Evolutionary conservation across 2,797 vertebrate genomes (phyloP).

Genomic region (Lepilemur ruficaudatus): DNA sequence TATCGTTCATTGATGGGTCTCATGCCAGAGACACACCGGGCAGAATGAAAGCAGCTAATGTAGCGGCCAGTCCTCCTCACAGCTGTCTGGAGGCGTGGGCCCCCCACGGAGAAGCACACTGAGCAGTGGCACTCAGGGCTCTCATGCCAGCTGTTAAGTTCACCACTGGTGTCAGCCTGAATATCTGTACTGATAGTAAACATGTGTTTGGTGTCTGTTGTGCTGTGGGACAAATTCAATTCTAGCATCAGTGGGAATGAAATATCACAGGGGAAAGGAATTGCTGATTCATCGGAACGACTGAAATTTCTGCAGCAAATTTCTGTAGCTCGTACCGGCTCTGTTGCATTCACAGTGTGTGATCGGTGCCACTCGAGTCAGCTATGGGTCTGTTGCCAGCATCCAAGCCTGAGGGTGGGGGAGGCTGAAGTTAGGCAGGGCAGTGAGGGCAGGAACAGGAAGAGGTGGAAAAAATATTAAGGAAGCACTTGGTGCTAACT

Average conservation of each 20-base stretch:
- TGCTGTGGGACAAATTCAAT: neutral
- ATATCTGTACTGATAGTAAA: neutral
- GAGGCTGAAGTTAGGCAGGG: neutral
- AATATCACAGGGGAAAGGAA: neutral
- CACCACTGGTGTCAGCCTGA: neutral
- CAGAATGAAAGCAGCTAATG: neutral
- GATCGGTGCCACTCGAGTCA: neutral
- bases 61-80: neutral
- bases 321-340: neutral
- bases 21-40: neutral
- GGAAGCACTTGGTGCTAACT: neutral
- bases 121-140: neutral
- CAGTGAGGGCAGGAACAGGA: neutral
- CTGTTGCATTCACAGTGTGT: neutral
- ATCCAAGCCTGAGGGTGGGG: neutral
- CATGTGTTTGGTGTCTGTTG: neutral
- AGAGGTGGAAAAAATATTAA: neutral
- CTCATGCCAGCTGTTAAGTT: neutral
- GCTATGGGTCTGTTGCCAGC: neutral
- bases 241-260: neutral
- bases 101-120: no score
- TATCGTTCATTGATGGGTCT: neutral
- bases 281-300: neutral
- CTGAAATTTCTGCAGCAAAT: neutral
- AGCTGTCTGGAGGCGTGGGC: no score